Evolutionary conservation across 2,113 vertebrate species (phyloP), one percentile per base, ranked within the genome.

Genomic region (Pongo pygmaeus): DNA sequence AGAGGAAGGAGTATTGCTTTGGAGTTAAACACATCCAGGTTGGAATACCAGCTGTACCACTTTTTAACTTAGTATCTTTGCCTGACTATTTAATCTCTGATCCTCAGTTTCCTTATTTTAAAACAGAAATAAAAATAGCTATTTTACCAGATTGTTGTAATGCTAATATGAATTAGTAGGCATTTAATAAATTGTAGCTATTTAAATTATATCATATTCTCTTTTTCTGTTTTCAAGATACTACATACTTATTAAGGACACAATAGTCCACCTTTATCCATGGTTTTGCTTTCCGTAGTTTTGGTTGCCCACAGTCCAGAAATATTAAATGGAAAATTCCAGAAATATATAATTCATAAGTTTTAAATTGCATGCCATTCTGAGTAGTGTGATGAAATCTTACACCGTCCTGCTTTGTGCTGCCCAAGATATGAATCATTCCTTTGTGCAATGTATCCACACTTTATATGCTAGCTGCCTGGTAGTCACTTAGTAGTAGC

Each of bases 201-300:
- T 96, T 93, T 90, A 84, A 95, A 89, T 70, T 67, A 35, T 3
- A 75, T 96, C 84, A 75, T 80, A 70, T 78, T 93, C 92, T 93
- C 12, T 78, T 69, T 86, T 97, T 89, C 64, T 90, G 2, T 93
- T 92, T 96, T 84, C 16, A 86, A 78, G 84, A 67, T 64, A 43
- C 3, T 85, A 13, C 8, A 35, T 81, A 67, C 17, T 84, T 95
- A 77, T 30, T 84, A 83, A 79, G 20, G 32, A 61, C 43, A 48
- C 43, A 78, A 3, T 48, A 48, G 43, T 78, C 14, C 27, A 30
- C 43, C 43, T 46, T 48, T 48, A 48, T 78, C 27, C 16, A 27
- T 48, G 27, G 17, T 48, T 48, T 78, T 8, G 17, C 75, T 78
- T 78, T 48, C 27, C 27, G 5, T 48, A 43, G 75, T 78, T 78